Base-by-base conservation (phyloP, 2,888 invertebrate genomes). In the Baccha elongata region DNA sequence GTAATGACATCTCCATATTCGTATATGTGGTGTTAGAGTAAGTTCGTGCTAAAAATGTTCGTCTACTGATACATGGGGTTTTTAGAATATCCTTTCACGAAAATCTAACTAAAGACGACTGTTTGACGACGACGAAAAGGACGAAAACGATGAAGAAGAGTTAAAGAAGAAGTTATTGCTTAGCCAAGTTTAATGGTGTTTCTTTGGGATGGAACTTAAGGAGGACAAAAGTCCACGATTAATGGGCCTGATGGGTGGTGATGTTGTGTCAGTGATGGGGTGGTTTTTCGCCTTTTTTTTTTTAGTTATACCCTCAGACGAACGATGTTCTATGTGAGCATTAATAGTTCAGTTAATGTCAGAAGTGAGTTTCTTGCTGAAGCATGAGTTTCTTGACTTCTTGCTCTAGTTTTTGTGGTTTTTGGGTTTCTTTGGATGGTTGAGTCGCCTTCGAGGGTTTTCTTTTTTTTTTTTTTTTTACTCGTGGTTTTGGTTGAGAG, bases 1-100 rank as follows among this genome's bases (percentile, higher is more conserved):
- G 65, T 83, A 83, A 83, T 83, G 83, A 83, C 83, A 78, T 78
- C 72, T 72, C 60, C 72, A 83, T 78, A 83, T 83, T 78, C 73
- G 65, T 67, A 40, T 11, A n/a, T 23, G 23, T 23, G 48, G 76
- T 50, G 46, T 64, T 44, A 37, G 37, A 50, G n/a, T n/a, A 40
- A 5, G 29, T 11, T 62, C 7, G 40, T 67, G 37, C 13, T 26
- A 29, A 44, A 50, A 64, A 65, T 42, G 42, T 71, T 75, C 42
- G 52, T 71, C 71, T 42, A 26, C 44, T 60, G 17, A 17, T 44
- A 60, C 44, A 60, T 60, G 42, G 44, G 60, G 26, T 3, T 2
- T 40, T 0, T 2, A 3, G 13, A 13, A 37, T 37, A 2, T 37
- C 37, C 13, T 37, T n/a, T 3, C 37, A 32, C 35, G 29, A 44